These are phyloP conservation scores for Spicauda simplicius DNA, from an alignment of 2,888 invertebrate genomes.

Conservation along the genomic window DNA sequence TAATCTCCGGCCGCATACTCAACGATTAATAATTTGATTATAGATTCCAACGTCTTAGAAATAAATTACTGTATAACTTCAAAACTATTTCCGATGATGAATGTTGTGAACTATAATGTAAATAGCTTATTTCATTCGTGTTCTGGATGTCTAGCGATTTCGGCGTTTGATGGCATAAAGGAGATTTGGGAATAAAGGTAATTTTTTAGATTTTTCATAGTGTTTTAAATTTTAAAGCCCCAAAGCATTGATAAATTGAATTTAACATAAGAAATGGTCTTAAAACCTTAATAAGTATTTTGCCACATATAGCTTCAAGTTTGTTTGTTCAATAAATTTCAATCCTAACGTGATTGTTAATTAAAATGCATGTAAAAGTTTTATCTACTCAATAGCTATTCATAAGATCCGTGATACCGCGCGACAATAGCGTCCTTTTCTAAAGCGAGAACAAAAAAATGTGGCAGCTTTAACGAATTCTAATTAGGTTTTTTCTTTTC, in stretches of 20 bases:
- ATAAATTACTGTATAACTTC: background rate
- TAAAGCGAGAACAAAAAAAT: conserved; percentile 30
- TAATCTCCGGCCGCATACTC: conserved; percentile 63
- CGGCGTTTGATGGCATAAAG: no score
- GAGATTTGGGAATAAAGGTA: no score
- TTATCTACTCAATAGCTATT: conserved; percentile 53
- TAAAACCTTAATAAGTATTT: no score
- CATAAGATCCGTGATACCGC: conserved; percentile 19
- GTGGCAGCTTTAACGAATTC: conserved; percentile 47
- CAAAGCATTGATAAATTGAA: no score
- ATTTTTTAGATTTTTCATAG: no score
- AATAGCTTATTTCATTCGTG: no score
- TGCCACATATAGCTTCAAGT: no score
- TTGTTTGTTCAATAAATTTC: no score
- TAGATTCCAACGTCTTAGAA: background rate
- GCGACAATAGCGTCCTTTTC: conserved; percentile 5
- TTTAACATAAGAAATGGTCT: no score
- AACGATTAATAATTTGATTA: conserved; percentile 52
- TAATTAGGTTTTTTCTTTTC: conserved; percentile 61
- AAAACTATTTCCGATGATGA: background rate
- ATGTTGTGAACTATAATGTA: background rate
- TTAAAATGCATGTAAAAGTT: background rate
- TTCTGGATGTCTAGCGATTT: no score
- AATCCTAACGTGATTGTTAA: no score
- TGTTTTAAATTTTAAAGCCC: no score